Evolutionary conservation across 2,888 invertebrate genomes (phyloP), one percentile per base, ranked within the genome.

Genomic region (Barypeithes pellucidus): DNA sequence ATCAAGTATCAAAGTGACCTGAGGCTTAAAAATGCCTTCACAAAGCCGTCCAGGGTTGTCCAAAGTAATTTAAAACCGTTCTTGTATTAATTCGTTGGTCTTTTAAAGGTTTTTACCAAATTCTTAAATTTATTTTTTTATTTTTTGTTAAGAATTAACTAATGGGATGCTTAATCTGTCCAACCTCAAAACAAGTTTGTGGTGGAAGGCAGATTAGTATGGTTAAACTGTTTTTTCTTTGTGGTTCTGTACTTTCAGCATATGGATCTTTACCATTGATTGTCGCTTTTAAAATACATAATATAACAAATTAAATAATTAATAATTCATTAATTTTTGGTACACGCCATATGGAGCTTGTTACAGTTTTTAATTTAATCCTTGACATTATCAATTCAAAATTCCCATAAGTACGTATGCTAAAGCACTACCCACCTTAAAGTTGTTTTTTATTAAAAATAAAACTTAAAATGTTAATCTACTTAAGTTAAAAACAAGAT

Each of bases 1-100:
- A 65, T 65, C 65, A 45, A 47, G 62, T 66, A 73, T 52, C 68
- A 63, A 63, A 61, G 67, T 67, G 72, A 69, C 69, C 68, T 69
- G 73, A 69, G 69, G 69, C 69, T 67, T 47, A n/a, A 59, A 45
- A 66, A 43, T 47, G n/a, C 45, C 62, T 62, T 62, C 47, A 57
- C 61, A 57, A 45, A 11, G 57, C n/a, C 61, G 18, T 8, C 9
- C 62, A 67, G 73, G 73, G 73, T 68, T 68, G 73, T 73, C 67
- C 73, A 66, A 54, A 47, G 22, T 14, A 52, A 52, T 52, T 52
- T 29, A 29, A 22, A 52, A 5, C 24, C 29, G 2, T 52, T 29
- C 3, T 52, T 52, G 29, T 29, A 14, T 52, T 24, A 52, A 52
- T 52, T 4, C 29, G 52, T 24, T 29, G 67, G 29, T 43, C 59